These are phyloP conservation scores for Clostera curtula DNA, from an alignment of 2,888 invertebrate species.

Conservation along the genomic window DNA sequence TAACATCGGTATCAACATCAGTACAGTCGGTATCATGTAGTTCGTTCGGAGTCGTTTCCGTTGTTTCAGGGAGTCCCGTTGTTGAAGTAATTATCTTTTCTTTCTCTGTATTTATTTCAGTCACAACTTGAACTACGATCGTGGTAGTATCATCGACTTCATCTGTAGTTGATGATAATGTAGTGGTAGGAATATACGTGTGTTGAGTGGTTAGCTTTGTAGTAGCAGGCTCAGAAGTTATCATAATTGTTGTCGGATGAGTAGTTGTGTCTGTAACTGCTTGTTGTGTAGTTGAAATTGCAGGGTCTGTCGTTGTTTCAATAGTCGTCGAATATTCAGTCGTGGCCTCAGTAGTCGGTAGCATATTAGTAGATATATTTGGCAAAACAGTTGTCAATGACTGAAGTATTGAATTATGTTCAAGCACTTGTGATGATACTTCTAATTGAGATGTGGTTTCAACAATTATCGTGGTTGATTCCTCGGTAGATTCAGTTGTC, in stretches of 20 bases:
- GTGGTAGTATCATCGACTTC: conserved; percentile 37
- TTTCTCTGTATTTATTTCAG: conserved; percentile 50
- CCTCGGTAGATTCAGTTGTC: conserved; percentile 36
- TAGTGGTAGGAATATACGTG: conserved; percentile 18
- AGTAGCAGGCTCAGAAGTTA: conserved; percentile 6
- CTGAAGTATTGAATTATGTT: conserved; percentile 26
- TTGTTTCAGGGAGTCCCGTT: conserved; percentile 23
- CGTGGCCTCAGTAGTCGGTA: conserved; percentile 5
- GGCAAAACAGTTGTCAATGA: conserved; percentile 22
- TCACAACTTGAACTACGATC: conserved; percentile 40
- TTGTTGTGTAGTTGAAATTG: conserved; percentile 16
- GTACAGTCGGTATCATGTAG: conserved; percentile 16
- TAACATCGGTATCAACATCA: conserved; percentile 54
- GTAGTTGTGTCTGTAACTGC: too few species aligned
- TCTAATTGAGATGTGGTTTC: conserved; percentile 46
- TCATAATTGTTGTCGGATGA: conserved; percentile 1
- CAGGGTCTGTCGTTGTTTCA: conserved; percentile 9
- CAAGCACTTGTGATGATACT: conserved; percentile 46
- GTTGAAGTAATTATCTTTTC: conserved; percentile 28
- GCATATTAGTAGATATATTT: conserved; percentile 3
- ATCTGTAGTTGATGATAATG: conserved; percentile 13
- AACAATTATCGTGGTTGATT: conserved; percentile 38
- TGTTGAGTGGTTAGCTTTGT: conserved; percentile 7
- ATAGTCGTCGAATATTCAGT: conserved; percentile 17
- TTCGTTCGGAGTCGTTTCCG: conserved; percentile 19